Base-by-base conservation (phyloP, 1,140 invertebrate genomes). In the Phymastichus coffea region DNA sequence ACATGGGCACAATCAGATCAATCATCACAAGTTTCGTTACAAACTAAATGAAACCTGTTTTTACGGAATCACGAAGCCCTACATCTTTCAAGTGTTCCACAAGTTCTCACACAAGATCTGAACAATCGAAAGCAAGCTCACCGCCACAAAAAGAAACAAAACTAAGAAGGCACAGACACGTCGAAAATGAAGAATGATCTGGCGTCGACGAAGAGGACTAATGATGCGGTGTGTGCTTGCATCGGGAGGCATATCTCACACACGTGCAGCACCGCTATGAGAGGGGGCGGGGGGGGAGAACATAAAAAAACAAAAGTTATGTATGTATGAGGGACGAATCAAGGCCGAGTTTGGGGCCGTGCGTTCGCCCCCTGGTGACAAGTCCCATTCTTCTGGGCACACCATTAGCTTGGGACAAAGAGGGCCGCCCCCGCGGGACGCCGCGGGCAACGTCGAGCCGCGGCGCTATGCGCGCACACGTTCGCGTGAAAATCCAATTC, bases 331-430 rank as follows among this genome's bases (percentile, higher is more conserved):
- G n/a, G n/a, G n/a, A n/a, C n/a, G 67, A 69, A 70, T 65, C 62
- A 64, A 71, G 66, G 67, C 67, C 68, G 66, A 67, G 66, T 69
- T 55, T 53, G 61, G 59, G 61, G 61, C 57, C 60, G n/a, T n/a
- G n/a, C n/a, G 64, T 46, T 76, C 71, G 66, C 77, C 77, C 77
- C 77, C 77, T 78, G 71, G 77, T 76, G 77, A 79, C 77, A 79
- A 73, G 75, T 79, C 71, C 72, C 73, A 79, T 79, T 78, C 76
- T 79, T 78, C 73, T 76, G 72, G 71, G 76, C 76, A 75, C 74
- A 70, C 74, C 66, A 78, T 79, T 78, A 78, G 68, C 67, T 38
- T 67, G 68, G 73, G 15, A 46, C 38, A 74, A 79, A 79, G 78
- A 75, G 71, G 6, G 68, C 75, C 76, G 75, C 70, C 77, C 72